Evolutionary conservation across 2,797 vertebrate genomes (phyloP), one percentile per base, ranked within the genome.

Genomic region (Sibirionetta formosa): DNA sequence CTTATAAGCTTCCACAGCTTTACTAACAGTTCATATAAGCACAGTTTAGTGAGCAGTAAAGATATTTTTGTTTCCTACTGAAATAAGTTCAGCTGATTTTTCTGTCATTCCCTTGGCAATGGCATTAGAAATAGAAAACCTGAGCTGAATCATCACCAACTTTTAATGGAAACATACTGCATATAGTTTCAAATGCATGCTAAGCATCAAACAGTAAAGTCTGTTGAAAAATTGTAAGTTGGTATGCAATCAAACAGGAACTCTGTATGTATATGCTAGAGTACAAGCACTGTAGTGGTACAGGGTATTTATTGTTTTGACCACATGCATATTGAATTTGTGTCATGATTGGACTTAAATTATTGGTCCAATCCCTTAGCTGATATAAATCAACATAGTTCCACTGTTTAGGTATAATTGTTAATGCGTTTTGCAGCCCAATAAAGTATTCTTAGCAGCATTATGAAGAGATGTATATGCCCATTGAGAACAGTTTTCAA

Each of bases 21-120:
- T 35, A 69, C n/a, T 83, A 46, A 38, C 23, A 69, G 51, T 26
- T 83, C 31, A 31, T 68, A 44, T 20, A 54, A 85, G 15, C 9
- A 20, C 16, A 63, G 4, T 51, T 86, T 70, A 75, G 53, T 63
- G 23, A 94, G 35, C 11, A 75, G 31, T 63, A 94, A 58, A 58
- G 35, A 68, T 54, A 89, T 65, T 94, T 73, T 20, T 56, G 14
- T 80, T 88, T 95, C 44, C 22, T 53, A 88, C 51, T 70, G 73
- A 93, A 81, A 90, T 69, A 84, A 92, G 26, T 31, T 88, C 40
- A 53, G 68, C 14, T 68, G 38, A 60, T 84, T 96, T 94, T 79
- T 63, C 22, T 82, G 14, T 88, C 50, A 60, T 90, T 73, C 18
- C 9, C 90, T n/a, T 92, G 82, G 46, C 14, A 87, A 44, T 18